Percentiles rank a stretch among this genome's conserved stretches.
Conservation (phyloP, 2,888 invertebrate species). For the Theretra japonica region DNA sequence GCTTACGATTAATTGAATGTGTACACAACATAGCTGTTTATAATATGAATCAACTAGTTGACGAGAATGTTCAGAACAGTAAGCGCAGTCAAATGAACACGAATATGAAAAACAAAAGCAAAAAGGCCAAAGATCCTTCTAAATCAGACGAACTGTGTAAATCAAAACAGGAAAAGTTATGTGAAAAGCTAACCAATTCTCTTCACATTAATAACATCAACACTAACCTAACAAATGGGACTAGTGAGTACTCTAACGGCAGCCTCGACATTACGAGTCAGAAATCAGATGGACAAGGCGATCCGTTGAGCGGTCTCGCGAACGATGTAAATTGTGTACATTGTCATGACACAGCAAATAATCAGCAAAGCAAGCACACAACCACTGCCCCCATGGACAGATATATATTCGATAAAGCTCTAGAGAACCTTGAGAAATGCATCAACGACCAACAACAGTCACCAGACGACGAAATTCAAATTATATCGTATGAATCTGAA, state of each 20-base stretch:
- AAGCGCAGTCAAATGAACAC: constrained; percentile 75
- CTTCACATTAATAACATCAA: constrained; percentile 75
- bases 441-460: constrained; percentile 54
- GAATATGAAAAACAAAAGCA: constrained; percentile 75
- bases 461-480: constrained; percentile 68
- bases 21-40: constrained; percentile 75
- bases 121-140: constrained; percentile 81
- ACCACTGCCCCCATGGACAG: constrained; percentile 50
- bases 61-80: constrained; percentile 72
- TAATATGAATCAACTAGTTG: constrained; percentile 77
- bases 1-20: constrained; percentile 73
- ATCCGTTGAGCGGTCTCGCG: constrained; percentile 52
- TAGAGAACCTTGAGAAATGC: constrained; percentile 57
- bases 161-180: constrained; percentile 70
- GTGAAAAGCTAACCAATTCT: constrained; percentile 73
- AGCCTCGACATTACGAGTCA: constrained; percentile 56
- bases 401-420: constrained; percentile 55
- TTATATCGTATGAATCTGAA: constrained; percentile 94
- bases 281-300: constrained; percentile 56
- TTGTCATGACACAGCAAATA: constrained; percentile 60
- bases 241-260: constrained; percentile 71
- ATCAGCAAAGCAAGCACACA: constrained; percentile 48
- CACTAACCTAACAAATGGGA: constrained; percentile 79
- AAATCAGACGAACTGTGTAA: constrained; percentile 68
- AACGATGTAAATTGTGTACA: constrained; percentile 77